phyloP scores from a whole-genome alignment of 2,888 invertebrate genomes.

The Hyles lineata region DNA sequence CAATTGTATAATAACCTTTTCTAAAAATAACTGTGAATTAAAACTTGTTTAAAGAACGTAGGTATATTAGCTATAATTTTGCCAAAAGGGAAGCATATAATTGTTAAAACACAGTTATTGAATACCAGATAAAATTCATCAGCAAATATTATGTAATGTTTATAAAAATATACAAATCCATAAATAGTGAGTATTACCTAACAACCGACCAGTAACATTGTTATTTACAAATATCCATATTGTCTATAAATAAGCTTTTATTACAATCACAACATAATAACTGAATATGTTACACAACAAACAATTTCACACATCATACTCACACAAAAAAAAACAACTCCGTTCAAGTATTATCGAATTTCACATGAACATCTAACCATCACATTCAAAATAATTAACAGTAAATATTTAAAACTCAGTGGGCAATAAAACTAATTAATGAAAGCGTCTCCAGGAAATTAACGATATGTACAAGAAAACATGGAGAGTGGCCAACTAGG shows the following conservation, averaged over 20 bases:
- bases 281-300: background rate
- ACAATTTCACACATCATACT: background rate
- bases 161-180: background rate
- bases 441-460: slow-evolving; percentile 39
- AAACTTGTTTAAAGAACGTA: too few relatives aligned
- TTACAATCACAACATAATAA: background rate
- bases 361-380: background rate
- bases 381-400: background rate
- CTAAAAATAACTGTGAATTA: too few relatives aligned
- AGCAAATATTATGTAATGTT: background rate
- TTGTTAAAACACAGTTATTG: too few relatives aligned
- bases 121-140: background rate
- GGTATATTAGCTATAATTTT: too few relatives aligned
- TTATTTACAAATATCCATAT: background rate
- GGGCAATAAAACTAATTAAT: slow-evolving; percentile 32
- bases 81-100: too few relatives aligned
- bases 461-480: slow-evolving; percentile 42
- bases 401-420: slow-evolving; percentile 8
- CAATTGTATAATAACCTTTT: too few relatives aligned
- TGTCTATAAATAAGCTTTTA: background rate
- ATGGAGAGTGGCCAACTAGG: slow-evolving; percentile 64
- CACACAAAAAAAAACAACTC: background rate
- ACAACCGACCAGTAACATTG: too few relatives aligned
- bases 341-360: background rate
- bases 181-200: background rate